A percentile compares a stretch with the other conserved stretches of the same genome.
Conservation (phyloP, 1,140 invertebrate species). For the Mycetomoellerius zeteki region DNA sequence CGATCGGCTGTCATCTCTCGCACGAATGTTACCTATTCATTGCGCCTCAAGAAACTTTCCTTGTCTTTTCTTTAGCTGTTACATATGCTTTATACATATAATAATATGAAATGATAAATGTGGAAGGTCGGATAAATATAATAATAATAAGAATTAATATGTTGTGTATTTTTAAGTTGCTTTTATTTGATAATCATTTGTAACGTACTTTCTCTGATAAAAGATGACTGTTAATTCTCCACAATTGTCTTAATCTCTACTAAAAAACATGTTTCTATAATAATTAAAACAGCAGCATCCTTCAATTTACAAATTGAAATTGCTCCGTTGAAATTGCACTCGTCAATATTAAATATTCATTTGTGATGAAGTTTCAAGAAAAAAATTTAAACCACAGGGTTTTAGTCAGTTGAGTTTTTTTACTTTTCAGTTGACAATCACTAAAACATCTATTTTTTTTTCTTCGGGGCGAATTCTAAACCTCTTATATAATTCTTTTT, state of each 20-base stretch:
- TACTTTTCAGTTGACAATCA: neutral
- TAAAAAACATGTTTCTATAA: neutral
- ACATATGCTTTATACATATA: constrained; percentile 6
- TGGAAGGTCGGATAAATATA: neutral
- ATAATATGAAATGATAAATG: neutral
- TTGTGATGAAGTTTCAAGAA: neutral
- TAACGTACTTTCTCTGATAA: neutral
- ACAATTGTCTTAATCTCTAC: constrained; percentile 10
- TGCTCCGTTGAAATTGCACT: neutral
- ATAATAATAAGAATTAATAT: constrained; percentile 8
- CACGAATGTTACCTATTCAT: constrained; percentile 38
- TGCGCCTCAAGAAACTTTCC: constrained; percentile 1
- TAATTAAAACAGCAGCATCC: constrained; percentile 21
- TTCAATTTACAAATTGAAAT: constrained; percentile 4
- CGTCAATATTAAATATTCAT: neutral
- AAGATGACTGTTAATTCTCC: neutral
- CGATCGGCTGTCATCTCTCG: constrained; percentile 68
- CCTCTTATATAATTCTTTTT: constrained; percentile 90
- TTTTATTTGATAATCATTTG: constrained; percentile 51
- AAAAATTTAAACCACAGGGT: neutral
- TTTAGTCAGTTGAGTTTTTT: too few species aligned
- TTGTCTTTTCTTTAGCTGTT: neutral
- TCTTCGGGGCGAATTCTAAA: constrained; percentile 90
- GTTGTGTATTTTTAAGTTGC: constrained; percentile 6
- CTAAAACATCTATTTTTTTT: constrained; percentile 76